Base-by-base conservation (phyloP, 2,888 invertebrate species). In the Alloscopus bannaensis region DNA sequence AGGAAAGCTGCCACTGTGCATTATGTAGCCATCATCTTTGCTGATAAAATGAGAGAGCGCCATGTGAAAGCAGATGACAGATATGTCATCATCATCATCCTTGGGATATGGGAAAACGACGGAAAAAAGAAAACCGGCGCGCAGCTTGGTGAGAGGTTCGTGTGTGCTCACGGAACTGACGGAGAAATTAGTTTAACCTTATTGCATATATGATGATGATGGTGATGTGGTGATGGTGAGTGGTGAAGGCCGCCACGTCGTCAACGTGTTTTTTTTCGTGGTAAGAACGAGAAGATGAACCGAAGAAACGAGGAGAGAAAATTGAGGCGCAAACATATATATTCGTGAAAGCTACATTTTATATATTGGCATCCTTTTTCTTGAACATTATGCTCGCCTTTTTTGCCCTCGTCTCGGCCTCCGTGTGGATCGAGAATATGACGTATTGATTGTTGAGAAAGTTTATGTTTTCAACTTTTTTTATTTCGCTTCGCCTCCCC, bases 151-250 rank as follows among this genome's bases (percentile, higher is more conserved):
- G 4, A 16, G 18, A 22, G 52, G 20, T n/a, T n/a, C 8, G 55
- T 50, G 28, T 47, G 68, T 60, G 50, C 66, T 50, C 59, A n/a
- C 22, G 60, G n/a, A 18, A 18, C 59, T 68, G 75, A 68, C 59
- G 60, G 50, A 77, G 69, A 77, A 77, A 77, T 77, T 77, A 77
- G 76, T 77, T 77, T 77, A 77, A 77, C 76, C 69, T 77, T 77
- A 52, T 62, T 77, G 29, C 68, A 55, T n/a, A n/a, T n/a, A n/a
- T n/a, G n/a, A n/a, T n/a, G n/a, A n/a, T 50, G 60, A 24, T 52
- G 64, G 20, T 22, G 28, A n/a, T n/a, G n/a, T n/a, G n/a, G n/a
- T n/a, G n/a, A n/a, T n/a, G n/a, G n/a, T n/a, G n/a, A n/a, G n/a
- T n/a, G n/a, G n/a, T n/a, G 24, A 50, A 47, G 11, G 20, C 68